Evolutionary conservation across 2,113 vertebrate genomes (phyloP).

Genomic region (Phyllopteryx taeniolatus): DNA sequence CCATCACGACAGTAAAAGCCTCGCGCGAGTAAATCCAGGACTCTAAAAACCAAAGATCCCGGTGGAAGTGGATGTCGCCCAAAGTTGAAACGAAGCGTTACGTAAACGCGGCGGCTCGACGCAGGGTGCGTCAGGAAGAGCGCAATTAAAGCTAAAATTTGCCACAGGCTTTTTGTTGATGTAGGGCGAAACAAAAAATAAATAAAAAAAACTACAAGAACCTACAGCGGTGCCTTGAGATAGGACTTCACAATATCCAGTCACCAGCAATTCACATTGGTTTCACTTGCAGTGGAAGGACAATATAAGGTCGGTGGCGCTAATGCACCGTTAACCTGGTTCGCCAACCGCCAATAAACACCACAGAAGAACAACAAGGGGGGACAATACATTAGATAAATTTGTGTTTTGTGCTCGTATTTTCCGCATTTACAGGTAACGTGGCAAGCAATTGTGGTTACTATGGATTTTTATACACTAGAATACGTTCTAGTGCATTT

Average conservation of each 20-base stretch:
- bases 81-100: slow-evolving; percentile 15
- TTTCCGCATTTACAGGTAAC: no score
- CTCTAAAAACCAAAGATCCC: neutral
- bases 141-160: slow-evolving; percentile 27
- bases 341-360: no score
- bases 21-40: neutral
- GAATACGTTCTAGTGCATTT: no score
- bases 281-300: no score
- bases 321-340: no score
- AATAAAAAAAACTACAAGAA: neutral
- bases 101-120: slow-evolving; percentile 2
- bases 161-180: neutral
- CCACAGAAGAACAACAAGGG: no score
- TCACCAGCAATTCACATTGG: no score
- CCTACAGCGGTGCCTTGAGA: neutral
- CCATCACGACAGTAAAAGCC: slow-evolving; percentile 4
- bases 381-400: no score
- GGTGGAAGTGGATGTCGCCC: neutral
- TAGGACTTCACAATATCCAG: neutral
- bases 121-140: slow-evolving; percentile 10
- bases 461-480: no score
- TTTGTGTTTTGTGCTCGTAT: no score
- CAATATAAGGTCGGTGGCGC: no score
- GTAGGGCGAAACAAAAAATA: neutral
- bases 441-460: no score